phyloP scores from a whole-genome alignment of 2,113 vertebrate species.

The Okapia johnstoni region DNA sequence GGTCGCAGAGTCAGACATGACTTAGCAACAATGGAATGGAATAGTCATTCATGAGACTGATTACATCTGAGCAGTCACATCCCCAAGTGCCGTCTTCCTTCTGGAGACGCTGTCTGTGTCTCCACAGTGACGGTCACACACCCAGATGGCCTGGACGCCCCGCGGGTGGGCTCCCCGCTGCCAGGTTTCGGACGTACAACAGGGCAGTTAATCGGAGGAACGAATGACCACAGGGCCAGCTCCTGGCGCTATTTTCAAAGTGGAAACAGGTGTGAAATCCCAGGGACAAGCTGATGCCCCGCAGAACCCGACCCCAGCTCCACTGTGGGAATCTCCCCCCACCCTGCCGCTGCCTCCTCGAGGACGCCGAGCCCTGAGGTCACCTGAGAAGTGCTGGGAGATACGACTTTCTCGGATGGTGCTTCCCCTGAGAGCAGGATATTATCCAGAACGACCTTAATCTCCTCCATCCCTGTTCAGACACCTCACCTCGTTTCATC shows the following conservation, averaged over 20 bases:
- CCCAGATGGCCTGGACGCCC: fast-evolving
- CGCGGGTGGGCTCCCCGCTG: fast-evolving
- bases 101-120: fast-evolving
- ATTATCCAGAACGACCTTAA: background rate
- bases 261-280: background rate
- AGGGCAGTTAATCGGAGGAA: background rate
- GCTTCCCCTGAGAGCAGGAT: fast-evolving
- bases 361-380: fast-evolving
- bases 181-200: fast-evolving
- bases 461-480: background rate
- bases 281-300: fast-evolving
- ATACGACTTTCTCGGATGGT: fast-evolving
- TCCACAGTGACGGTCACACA: fast-evolving
- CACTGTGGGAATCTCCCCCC: fast-evolving
- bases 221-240: fast-evolving
- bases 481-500: background rate
- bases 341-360: fast-evolving
- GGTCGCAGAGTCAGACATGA: background rate
- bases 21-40: background rate
- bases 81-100: background rate
- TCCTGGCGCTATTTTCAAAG: fast-evolving
- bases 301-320: fast-evolving
- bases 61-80: fast-evolving
- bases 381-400: background rate
- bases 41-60: background rate